Percentiles rank a stretch among this genome's conserved stretches.
These are phyloP conservation scores for Poeciliopsis occidentalis DNA, from an alignment of 2,113 vertebrate genomes.

Conservation along the genomic window DNA sequence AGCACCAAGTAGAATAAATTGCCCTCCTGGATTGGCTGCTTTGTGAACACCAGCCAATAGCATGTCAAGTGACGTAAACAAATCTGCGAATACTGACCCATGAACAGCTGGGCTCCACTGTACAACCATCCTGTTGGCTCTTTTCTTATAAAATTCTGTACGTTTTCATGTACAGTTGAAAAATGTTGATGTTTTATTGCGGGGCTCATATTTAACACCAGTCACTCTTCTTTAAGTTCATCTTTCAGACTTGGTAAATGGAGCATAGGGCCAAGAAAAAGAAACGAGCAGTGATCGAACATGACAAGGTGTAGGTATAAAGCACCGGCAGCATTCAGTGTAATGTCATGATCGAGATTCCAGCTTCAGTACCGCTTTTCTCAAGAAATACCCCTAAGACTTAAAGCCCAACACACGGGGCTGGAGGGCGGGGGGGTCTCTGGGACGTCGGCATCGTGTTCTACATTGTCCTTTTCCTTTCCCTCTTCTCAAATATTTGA, in stretches of 20 bases:
- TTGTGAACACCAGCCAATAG: no score
- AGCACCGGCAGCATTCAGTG: background rate
- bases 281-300: background rate
- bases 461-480: constrained; percentile 36
- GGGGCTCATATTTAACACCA: no score
- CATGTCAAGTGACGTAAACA: no score
- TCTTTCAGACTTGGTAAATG: background rate
- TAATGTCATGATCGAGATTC: background rate
- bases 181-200: no score
- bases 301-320: background rate
- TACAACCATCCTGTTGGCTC: no score
- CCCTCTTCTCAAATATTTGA: constrained; percentile 65
- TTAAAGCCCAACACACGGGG: constrained; percentile 6
- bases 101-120: no score
- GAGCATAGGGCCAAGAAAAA: background rate
- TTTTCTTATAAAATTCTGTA: background rate
- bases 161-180: background rate
- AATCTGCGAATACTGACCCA: no score
- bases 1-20: no score
- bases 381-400: background rate
- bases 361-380: background rate
- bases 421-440: background rate
- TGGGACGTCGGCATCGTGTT: constrained; percentile 24
- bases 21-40: no score
- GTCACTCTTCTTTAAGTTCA: background rate